A percentile compares a stretch with the other conserved stretches of the same genome.
Evolutionary conservation across 2,888 invertebrate genomes (phyloP).

Genomic region (Chymomyza caudatula): DNA sequence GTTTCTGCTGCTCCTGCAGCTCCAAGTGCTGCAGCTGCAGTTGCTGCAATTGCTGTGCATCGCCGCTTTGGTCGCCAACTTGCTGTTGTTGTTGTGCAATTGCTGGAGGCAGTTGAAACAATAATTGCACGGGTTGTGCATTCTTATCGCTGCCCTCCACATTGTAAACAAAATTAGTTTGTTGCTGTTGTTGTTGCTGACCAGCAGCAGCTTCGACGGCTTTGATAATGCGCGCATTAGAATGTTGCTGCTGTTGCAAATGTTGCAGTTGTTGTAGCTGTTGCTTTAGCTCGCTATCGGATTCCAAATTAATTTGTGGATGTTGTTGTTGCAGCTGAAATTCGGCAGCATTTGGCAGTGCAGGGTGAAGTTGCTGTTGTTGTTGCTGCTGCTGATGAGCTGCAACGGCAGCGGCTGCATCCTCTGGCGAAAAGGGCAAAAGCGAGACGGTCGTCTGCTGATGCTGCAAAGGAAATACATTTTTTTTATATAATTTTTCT

Average conservation of each 20-base stretch:
- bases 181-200: constrained; percentile 66
- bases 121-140: constrained; percentile 76
- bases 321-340: constrained; percentile 65
- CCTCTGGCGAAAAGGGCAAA: constrained; percentile 74
- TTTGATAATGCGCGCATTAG: constrained; percentile 73
- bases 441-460: constrained; percentile 76
- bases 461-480: constrained; percentile 53
- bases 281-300: constrained; percentile 72
- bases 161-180: constrained; percentile 77
- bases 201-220: constrained; percentile 69
- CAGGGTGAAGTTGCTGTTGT: constrained; percentile 53
- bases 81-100: constrained; percentile 53
- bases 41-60: constrained; percentile 54
- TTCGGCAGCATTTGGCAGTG: constrained; percentile 71
- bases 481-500: too few species aligned
- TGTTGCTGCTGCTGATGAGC: constrained; percentile 54
- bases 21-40: constrained; percentile 64
- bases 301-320: constrained; percentile 66
- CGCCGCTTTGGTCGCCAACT: constrained; percentile 35
- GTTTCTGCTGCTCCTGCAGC: constrained; percentile 54
- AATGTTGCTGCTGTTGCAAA: constrained; percentile 72
- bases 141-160: constrained; percentile 77
- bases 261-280: constrained; percentile 61
- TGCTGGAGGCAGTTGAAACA: constrained; percentile 76
- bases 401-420: constrained; percentile 52